These are phyloP conservation scores for Therioaphis trifolii DNA, from an alignment of 2,888 invertebrate species.

Conservation along the genomic window DNA sequence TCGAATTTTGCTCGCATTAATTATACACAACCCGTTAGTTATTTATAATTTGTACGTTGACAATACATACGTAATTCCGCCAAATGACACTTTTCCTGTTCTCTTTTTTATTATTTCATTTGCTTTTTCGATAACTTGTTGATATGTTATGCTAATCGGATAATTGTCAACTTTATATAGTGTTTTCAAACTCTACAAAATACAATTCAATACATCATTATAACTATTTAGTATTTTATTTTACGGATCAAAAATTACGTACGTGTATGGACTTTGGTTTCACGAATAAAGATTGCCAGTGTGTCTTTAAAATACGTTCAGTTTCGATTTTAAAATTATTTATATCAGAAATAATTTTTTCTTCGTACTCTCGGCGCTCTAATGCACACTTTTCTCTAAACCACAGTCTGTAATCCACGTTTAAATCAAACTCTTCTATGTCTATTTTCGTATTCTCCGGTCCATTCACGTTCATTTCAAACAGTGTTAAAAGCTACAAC, in stretches of 20 bases:
- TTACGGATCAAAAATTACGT: not conserved
- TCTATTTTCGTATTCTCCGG: conserved; percentile 33
- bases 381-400: conserved; percentile 46
- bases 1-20: no score
- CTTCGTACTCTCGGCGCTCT: conserved; percentile 39
- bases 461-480: conserved; percentile 24
- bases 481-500: conserved; percentile 37
- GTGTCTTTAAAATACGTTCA: conserved; percentile 28
- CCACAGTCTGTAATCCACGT: conserved; percentile 29
- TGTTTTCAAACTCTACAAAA: conserved; percentile 34
- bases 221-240: not conserved
- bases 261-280: conserved; percentile 55
- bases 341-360: conserved; percentile 22
- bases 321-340: conserved; percentile 31
- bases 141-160: conserved; percentile 36
- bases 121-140: conserved; percentile 24
- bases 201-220: not conserved
- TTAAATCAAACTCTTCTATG: conserved; percentile 59
- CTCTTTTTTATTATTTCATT: conserved; percentile 42
- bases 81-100: no score
- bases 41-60: no score
- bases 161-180: conserved; percentile 45
- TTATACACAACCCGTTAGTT: no score
- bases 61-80: no score
- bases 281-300: conserved; percentile 21